A percentile compares a stretch with the other conserved stretches of the same genome.
Evolutionary conservation across 2,888 invertebrate genomes (phyloP).

Genomic region (Athrips mouffetella): DNA sequence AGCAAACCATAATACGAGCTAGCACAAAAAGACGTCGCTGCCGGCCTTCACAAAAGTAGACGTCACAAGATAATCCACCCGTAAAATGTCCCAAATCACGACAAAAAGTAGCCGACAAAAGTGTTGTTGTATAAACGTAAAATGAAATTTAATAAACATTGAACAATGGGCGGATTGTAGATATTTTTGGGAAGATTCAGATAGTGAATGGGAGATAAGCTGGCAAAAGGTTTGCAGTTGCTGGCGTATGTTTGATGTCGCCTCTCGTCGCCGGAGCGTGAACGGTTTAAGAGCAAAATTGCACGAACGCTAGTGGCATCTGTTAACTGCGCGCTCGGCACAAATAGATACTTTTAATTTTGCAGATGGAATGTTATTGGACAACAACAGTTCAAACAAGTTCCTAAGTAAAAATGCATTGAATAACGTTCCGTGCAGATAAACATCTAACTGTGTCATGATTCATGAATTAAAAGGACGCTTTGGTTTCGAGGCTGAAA

Average conservation of each 20-base stretch:
- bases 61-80: slow-evolving; percentile 70
- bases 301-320: slow-evolving; percentile 69
- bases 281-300: slow-evolving; percentile 73
- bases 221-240: slow-evolving; percentile 70
- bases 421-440: slow-evolving; percentile 24
- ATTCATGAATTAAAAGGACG: not conserved
- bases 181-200: slow-evolving; percentile 65
- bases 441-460: slow-evolving; percentile 14
- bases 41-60: slow-evolving; percentile 58
- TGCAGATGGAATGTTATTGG: slow-evolving; percentile 65
- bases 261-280: slow-evolving; percentile 72
- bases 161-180: slow-evolving; percentile 66
- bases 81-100: slow-evolving; percentile 75
- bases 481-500: too few relatives aligned
- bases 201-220: slow-evolving; percentile 76
- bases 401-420: slow-evolving; percentile 34
- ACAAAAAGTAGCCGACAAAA: slow-evolving; percentile 74
- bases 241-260: slow-evolving; percentile 75
- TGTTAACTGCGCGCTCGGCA: slow-evolving; percentile 65
- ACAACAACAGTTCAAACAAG: slow-evolving; percentile 27
- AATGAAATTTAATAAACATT: slow-evolving; percentile 78
- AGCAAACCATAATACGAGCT: slow-evolving; percentile 63
- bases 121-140: slow-evolving; percentile 77
- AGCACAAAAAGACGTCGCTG: slow-evolving; percentile 68
- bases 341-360: slow-evolving; percentile 75